Evolutionary conservation across 1,140 invertebrate genomes (phyloP), one percentile per base, ranked within the genome.

Genomic region (Spodoptera frugiperda): DNA sequence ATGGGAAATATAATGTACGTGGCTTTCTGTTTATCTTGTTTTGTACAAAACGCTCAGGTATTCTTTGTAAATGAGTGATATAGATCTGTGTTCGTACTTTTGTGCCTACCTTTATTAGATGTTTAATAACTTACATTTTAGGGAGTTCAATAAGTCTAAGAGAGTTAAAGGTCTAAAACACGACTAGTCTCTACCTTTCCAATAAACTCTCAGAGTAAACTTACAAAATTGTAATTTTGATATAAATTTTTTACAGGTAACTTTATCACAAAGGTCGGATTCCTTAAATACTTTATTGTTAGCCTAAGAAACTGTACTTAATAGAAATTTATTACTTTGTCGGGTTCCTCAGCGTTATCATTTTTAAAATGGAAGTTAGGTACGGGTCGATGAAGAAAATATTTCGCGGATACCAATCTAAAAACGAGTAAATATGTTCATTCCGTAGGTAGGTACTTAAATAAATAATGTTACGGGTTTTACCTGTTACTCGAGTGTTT

Each of bases 391-490:
- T 48, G 14, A 5, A 1, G 39, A 12, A 25, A 65, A 48, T 2
- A 19, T 65, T 12, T 25, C 21, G 46, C 15, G 19, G 21, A 19
- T 25, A 25, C 19, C 44, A 25, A 61, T 61, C 21, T 61, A 49
- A 65, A 65, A 39, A 39, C n/a, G 12, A 33, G 21, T 70, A 61
- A 33, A 33, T 33, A 59, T 33, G 25, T 33, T 33, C 14, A 61
- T 61, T 10, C 30, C 57, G 25, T 33, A 61, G n/a, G 57, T 39
- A 39, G 9, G 33, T 61, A 61, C 15, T 44, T 71, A 44, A 71
- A 55, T 55, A 55, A 55, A 71, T 71, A 55, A 71, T 71, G 68
- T 55, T 53, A 15, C 39, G 6, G 48, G 15, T 67, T 49, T 48
- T 19, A 54, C 68, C 51, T 71, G 25, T 55, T 44, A 54, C 17